Evolutionary conservation across 2,797 vertebrate species (phyloP), one percentile per base, ranked within the genome.

Genomic region (Tapirus indicus): DNA sequence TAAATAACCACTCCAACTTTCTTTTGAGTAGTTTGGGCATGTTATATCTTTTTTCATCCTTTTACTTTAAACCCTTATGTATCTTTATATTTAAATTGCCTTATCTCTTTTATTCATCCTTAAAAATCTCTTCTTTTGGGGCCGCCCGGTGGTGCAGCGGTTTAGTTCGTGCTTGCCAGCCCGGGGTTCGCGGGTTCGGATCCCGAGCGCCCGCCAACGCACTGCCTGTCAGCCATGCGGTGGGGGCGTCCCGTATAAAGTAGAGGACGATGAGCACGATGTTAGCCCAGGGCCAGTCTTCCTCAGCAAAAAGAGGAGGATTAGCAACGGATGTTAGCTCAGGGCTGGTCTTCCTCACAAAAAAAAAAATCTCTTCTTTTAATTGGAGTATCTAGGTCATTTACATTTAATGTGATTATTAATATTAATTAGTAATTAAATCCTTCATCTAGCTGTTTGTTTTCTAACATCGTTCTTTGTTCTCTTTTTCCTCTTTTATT

Each of bases 51-150:
- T 74, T 54, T 49, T 44, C 16, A 90, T 29, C 29, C 29, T 52
- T 90, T 87, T 82, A 23, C 54, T 71, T 80, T 90, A 82, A 77
- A 82, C 18, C 3, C 72, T 88, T 84, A n/a, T 72, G n/a, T 77
- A 2, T 56, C 27, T 79, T 72, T 92, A 14, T 68, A 62, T 86
- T 66, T 80, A 60, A 80, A 60, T 87, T 78, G 52, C 21, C 29
- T 75, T 92, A 21, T 20, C 25, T 68, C 25, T 80, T 54, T 83
- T 69, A 20, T 35, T 29, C 7, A 78, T 6, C 5, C 18, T 62
- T 74, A 79, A 66, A n/a, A 38, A 32, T 79, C n/a, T 58, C 10
- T 49, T 86, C 14, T 54, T 92, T 92, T 38, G n/a, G n/a, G n/a
- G n/a, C n/a, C n/a, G n/a, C n/a, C n/a, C n/a, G n/a, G n/a, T n/a